These are phyloP conservation scores for Geophilus truncorum DNA, from an alignment of 2,888 invertebrate genomes.

Conservation along the genomic window DNA sequence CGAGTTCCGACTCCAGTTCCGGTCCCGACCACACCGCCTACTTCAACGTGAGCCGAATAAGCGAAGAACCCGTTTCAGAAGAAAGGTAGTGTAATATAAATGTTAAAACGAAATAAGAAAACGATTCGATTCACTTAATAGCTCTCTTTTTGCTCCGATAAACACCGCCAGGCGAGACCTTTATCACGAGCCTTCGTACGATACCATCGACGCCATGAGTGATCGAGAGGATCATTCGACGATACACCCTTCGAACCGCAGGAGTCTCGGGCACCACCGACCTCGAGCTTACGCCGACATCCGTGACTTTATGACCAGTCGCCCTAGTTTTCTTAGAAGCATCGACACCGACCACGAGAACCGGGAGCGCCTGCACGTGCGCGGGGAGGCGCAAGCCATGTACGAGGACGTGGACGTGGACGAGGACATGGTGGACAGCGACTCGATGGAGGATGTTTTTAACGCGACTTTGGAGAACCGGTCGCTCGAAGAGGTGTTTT, in stretches of 20 bases:
- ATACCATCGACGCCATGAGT: slow-evolving; percentile 18
- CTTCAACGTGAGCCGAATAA: slow-evolving; percentile 22
- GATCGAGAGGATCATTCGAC: slow-evolving; percentile 31
- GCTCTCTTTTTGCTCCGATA: slow-evolving; percentile 27
- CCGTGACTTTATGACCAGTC: slow-evolving; percentile 43
- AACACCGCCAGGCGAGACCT: slow-evolving; percentile 15
- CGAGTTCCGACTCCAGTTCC: slow-evolving; percentile 35
- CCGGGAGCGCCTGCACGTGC: slow-evolving; percentile 49
- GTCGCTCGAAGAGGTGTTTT: slow-evolving; percentile 25
- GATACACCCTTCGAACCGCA: background rate
- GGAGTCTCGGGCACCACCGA: background rate
- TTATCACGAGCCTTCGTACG: slow-evolving; percentile 25
- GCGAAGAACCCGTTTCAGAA: slow-evolving; percentile 28
- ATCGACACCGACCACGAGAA: slow-evolving; percentile 30
- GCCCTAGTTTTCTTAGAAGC: slow-evolving; percentile 25
- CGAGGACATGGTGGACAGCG: slow-evolving; percentile 45
- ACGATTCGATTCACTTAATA: background rate
- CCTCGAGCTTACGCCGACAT: slow-evolving; percentile 42
- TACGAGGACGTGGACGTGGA: slow-evolving; percentile 46
- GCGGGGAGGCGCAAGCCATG: slow-evolving; percentile 47
- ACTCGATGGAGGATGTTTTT: slow-evolving; percentile 44
- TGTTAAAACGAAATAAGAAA: background rate
- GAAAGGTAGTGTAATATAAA: background rate
- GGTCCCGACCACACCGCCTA: slow-evolving; percentile 33
- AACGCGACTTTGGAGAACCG: slow-evolving; percentile 29